Evolutionary conservation across 2,797 vertebrate species (phyloP).

Genomic region (Sebastes alutus): DNA sequence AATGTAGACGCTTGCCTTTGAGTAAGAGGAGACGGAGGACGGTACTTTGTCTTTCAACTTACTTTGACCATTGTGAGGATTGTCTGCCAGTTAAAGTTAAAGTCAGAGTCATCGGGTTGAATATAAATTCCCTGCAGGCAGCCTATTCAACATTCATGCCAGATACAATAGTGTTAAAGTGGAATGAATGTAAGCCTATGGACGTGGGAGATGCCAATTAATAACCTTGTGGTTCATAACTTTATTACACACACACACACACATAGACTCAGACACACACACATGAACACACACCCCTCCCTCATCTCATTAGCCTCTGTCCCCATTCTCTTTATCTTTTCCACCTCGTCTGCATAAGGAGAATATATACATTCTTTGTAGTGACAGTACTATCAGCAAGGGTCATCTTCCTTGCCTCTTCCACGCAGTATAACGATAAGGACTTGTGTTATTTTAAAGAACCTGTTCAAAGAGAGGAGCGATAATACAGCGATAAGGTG

Average conservation of each 20-base stretch:
- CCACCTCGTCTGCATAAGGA: constrained; percentile 69
- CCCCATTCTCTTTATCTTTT: constrained; percentile 71
- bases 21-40: constrained; percentile 13
- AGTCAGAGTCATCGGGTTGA: constrained; percentile 34
- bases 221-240: constrained; percentile 70
- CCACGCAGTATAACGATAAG: constrained; percentile 64
- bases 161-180: constrained; percentile 44
- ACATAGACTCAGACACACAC: not conserved
- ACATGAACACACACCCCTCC: constrained; percentile 20
- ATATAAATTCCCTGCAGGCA: constrained; percentile 50
- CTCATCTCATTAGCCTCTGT: constrained; percentile 79
- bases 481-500: constrained; percentile 73
- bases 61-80: constrained; percentile 48
- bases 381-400: constrained; percentile 66
- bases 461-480: constrained; percentile 69
- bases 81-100: constrained; percentile 43
- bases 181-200: constrained; percentile 56
- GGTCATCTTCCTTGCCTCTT: constrained; percentile 73
- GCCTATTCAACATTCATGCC: constrained; percentile 58
- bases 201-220: constrained; percentile 69
- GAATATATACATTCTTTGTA: constrained; percentile 79
- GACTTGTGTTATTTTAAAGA: constrained; percentile 77
- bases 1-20: constrained; percentile 33
- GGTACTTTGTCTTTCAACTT: constrained; percentile 49
- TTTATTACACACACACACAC: constrained; percentile 27